Evolutionary conservation across 2,113 vertebrate species (phyloP), one percentile per base, ranked within the genome.

Genomic region (Indicator maculatus): DNA sequence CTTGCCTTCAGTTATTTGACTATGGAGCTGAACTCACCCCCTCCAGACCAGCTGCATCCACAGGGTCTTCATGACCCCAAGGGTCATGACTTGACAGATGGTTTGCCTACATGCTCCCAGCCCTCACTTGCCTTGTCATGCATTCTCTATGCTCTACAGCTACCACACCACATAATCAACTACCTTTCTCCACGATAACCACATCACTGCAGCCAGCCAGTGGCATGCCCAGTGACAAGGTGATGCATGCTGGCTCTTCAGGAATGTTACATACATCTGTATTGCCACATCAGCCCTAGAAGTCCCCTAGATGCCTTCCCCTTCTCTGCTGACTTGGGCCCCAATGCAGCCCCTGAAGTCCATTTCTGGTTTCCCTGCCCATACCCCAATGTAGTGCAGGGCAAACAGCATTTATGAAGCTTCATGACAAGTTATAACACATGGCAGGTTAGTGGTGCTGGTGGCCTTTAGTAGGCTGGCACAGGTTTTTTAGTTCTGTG

Each of bases 381-480:
- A 8, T 8, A n/a, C 7, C 23, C 23, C 80, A 89, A 1, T 0
- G 3, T 33, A 41, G 45, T 3, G 0, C 4, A 26, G 5, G 36
- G 58, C 50, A 79, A 72, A 83, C 45, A 70, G 8, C 45, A 26
- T 28, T 21, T 11, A 36, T 30, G 69, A 63, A 74, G 79, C n/a
- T 71, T 77, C 56, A 5, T 2, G 20, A 41, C 45, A 63, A 88
- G 56, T 1, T 1, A 5, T 11, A 50, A 33, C 64, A 31, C 8
- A 11, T 0, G 7, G 36, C 74, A 87, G 16, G 10, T 16, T 8
- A 2, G 39, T 3, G 6, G 67, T 67, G 53, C 61, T 38, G n/a
- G 39, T 86, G 86, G 64, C 52, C 64, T 63, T 79, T 65, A 44
- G 55, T 0, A 66, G 14, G 59, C 50, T n/a, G 64, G 81, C 79